phyloP scores from a whole-genome alignment of 2,797 vertebrate genomes.

The Pterois miles region DNA sequence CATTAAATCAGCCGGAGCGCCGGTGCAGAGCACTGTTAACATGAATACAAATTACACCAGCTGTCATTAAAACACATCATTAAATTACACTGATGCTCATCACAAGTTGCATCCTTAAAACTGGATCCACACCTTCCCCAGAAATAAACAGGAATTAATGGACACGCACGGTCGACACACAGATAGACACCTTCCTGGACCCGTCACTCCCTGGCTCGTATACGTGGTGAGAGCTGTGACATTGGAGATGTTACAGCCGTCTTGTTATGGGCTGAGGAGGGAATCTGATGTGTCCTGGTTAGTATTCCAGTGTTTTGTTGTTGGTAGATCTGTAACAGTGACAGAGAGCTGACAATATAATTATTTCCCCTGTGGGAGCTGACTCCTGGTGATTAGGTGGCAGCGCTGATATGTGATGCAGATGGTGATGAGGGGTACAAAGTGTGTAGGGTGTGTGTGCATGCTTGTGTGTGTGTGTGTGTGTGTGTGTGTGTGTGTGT shows the following conservation, averaged over 20 bases:
- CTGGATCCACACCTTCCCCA: slow-evolving; percentile 4
- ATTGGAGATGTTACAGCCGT: slow-evolving; percentile 28
- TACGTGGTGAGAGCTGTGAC: slow-evolving; percentile 24
- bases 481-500: neutral
- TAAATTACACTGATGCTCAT: slow-evolving; percentile 52
- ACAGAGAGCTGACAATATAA: slow-evolving; percentile 69
- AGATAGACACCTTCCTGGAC: slow-evolving; percentile 5
- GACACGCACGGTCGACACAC: neutral
- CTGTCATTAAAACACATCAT: slow-evolving; percentile 60
- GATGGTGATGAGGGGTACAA: slow-evolving; percentile 44
- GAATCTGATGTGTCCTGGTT: slow-evolving; percentile 49
- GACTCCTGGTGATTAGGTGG: slow-evolving; percentile 68
- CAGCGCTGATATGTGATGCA: slow-evolving; percentile 50
- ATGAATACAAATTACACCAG: slow-evolving; percentile 51
- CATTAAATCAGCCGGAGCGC: slow-evolving; percentile 53
- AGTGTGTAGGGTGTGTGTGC: neutral
- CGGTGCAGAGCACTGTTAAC: slow-evolving; percentile 40
- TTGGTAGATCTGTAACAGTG: slow-evolving; percentile 57
- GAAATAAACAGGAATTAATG: slow-evolving; percentile 32
- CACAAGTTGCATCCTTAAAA: slow-evolving; percentile 34
- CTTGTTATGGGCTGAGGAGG: slow-evolving; percentile 41
- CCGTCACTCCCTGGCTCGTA: slow-evolving; percentile 24
- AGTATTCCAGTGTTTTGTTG: slow-evolving; percentile 59
- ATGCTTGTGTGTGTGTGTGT: slow-evolving; percentile 8
- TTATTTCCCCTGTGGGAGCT: slow-evolving; percentile 65